Conservation (phyloP, 2,113 vertebrate species). For the Bombycilla garrulus region DNA sequence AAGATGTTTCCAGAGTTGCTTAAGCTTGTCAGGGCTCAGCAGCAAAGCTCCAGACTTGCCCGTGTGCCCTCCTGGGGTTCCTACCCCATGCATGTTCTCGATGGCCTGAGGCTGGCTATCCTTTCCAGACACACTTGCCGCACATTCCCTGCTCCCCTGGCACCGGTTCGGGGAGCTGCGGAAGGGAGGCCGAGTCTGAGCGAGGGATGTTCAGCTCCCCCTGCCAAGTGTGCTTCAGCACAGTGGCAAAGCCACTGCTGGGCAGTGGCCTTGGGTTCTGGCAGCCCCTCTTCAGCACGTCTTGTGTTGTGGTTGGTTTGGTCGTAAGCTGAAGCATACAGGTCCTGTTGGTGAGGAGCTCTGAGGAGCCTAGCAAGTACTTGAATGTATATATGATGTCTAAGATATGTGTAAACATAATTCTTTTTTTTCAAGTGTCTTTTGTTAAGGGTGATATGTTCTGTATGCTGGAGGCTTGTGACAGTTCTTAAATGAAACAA, state of each 20-base stretch:
- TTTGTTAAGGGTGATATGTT: not conserved
- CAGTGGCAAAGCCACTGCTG: not conserved
- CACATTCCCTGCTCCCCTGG: not conserved
- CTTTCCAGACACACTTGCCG: fast-evolving
- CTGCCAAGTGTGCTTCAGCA: not conserved
- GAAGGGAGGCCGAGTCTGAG: not conserved
- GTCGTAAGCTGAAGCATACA: not conserved
- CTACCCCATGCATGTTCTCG: fast-evolving
- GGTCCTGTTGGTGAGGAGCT: not conserved
- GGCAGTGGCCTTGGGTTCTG: not conserved
- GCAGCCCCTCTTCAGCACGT: not conserved
- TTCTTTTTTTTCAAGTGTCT: not conserved
- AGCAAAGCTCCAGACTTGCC: not conserved
- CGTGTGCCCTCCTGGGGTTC: not conserved
- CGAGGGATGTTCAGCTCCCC: not conserved
- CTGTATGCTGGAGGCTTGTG: not conserved
- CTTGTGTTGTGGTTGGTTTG: not conserved
- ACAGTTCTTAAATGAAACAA: not conserved
- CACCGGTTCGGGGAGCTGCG: fast-evolving
- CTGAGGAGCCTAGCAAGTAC: not conserved
- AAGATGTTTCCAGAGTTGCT: not conserved
- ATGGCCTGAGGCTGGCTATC: not conserved
- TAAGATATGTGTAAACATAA: not conserved
- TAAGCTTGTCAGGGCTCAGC: not conserved
- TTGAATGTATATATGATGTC: not conserved